phyloP scores from a whole-genome alignment of 2,888 invertebrate species.

The Ligdia adustata region DNA sequence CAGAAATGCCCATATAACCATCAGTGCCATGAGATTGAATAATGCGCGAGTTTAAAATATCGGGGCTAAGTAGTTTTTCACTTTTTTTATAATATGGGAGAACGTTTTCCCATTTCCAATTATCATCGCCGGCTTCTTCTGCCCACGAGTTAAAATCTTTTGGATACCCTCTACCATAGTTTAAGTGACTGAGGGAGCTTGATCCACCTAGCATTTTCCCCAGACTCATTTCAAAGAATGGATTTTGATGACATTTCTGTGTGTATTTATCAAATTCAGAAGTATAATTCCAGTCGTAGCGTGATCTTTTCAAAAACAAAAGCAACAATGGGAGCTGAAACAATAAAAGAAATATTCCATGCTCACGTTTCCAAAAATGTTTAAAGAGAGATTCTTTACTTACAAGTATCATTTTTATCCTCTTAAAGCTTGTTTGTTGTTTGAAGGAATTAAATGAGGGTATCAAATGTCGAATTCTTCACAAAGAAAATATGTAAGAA shows the following conservation, averaged over 20 bases:
- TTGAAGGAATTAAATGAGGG: too few relatives aligned
- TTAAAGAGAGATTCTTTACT: too few relatives aligned
- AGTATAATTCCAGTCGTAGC: neutral
- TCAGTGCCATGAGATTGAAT: neutral
- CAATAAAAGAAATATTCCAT: too few relatives aligned
- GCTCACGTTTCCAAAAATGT: slow-evolving; percentile 38
- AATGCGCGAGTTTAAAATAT: too few relatives aligned
- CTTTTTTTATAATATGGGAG: slow-evolving; percentile 36
- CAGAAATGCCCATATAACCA: neutral
- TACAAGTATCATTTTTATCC: too few relatives aligned
- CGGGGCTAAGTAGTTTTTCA: too few relatives aligned
- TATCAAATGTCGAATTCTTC: too few relatives aligned
- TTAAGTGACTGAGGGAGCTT: neutral
- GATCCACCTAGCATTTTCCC: neutral
- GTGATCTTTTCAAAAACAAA: neutral
- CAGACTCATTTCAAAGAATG: neutral
- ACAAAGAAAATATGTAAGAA: too few relatives aligned
- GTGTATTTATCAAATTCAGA: neutral
- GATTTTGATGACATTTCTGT: neutral
- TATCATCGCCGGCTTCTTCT: neutral
- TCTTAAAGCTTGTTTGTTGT: too few relatives aligned
- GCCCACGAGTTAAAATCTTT: neutral
- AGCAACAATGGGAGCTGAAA: neutral
- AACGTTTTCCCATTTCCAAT: slow-evolving; percentile 12
- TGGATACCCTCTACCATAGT: neutral